Evolutionary conservation across 2,888 invertebrate genomes (phyloP).

Genomic region (Drosophila pegasa): DNA sequence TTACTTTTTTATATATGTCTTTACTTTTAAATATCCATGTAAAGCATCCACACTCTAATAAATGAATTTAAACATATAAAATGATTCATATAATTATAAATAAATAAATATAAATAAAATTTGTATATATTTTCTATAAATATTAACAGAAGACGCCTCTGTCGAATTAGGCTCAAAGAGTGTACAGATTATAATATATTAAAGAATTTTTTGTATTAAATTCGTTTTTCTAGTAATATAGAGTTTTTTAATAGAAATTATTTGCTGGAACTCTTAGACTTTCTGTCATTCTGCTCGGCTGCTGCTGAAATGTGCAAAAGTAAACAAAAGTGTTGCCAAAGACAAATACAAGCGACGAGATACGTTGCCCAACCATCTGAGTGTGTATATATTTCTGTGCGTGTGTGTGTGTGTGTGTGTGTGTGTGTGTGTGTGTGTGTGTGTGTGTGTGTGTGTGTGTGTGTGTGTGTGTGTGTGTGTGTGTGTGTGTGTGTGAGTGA

Average conservation of each 20-base stretch:
- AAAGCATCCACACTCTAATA: too few relatives aligned
- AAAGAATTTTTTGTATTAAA: not conserved
- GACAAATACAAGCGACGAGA: slow-evolving; percentile 64
- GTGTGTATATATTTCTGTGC: not conserved
- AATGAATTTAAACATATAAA: too few relatives aligned
- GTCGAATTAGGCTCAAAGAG: not conserved
- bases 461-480: not conserved
- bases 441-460: slow-evolving; percentile 20
- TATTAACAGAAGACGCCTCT: not conserved
- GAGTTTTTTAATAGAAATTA: not conserved
- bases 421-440: slow-evolving; percentile 13
- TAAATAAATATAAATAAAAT: too few relatives aligned
- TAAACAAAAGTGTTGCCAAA: slow-evolving; percentile 78
- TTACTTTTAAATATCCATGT: too few relatives aligned
- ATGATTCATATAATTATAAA: too few relatives aligned
- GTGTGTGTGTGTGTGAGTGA: slow-evolving; percentile 17
- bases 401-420: slow-evolving; percentile 17
- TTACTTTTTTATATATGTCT: too few relatives aligned
- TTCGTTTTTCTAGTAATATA: too few relatives aligned
- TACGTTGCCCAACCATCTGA: slow-evolving; percentile 40
- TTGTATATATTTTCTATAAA: not conserved
- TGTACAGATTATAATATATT: not conserved
- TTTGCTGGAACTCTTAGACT: slow-evolving; percentile 28
- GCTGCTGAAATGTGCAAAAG: slow-evolving; percentile 73
- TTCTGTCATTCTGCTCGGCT: slow-evolving; percentile 16